Percentiles rank a stretch among this genome's conserved stretches.
Evolutionary conservation across 2,888 invertebrate genomes (phyloP).

Genomic region (Agrilus mali): DNA sequence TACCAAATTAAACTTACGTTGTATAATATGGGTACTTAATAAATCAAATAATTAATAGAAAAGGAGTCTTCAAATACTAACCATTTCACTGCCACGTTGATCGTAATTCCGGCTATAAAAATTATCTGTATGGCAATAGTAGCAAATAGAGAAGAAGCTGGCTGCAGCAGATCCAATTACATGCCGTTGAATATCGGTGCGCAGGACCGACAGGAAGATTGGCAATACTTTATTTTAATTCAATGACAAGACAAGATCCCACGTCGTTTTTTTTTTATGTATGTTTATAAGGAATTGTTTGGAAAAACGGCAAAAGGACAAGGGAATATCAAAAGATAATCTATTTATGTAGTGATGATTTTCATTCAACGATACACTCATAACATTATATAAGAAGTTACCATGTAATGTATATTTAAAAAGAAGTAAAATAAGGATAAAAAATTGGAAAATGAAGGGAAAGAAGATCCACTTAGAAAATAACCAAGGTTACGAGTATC

Average conservation of each 20-base stretch:
- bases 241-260: constrained; percentile 18
- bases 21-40: neutral
- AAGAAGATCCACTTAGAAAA: constrained; percentile 13
- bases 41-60: too few species aligned
- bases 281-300: neutral
- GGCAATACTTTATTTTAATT: constrained; percentile 7
- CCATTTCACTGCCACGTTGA: constrained; percentile 5
- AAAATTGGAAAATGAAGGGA: constrained; percentile 1
- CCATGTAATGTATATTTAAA: too few species aligned
- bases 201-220: constrained; percentile 25
- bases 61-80: neutral
- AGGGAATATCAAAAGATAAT: too few species aligned
- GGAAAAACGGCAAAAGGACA: constrained; percentile 2
- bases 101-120: neutral
- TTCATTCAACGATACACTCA: too few species aligned
- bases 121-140: constrained; percentile 16
- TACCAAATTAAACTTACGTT: too few species aligned
- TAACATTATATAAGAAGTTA: too few species aligned
- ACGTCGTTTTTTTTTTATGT: neutral
- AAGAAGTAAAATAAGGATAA: too few species aligned
- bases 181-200: constrained; percentile 20
- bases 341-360: too few species aligned
- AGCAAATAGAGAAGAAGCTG: constrained; percentile 20
- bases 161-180: constrained; percentile 29
- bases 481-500: constrained; percentile 27